Evolutionary conservation across 2,888 invertebrate species (phyloP).

Genomic region (Pachliopta kotzebuea): DNA sequence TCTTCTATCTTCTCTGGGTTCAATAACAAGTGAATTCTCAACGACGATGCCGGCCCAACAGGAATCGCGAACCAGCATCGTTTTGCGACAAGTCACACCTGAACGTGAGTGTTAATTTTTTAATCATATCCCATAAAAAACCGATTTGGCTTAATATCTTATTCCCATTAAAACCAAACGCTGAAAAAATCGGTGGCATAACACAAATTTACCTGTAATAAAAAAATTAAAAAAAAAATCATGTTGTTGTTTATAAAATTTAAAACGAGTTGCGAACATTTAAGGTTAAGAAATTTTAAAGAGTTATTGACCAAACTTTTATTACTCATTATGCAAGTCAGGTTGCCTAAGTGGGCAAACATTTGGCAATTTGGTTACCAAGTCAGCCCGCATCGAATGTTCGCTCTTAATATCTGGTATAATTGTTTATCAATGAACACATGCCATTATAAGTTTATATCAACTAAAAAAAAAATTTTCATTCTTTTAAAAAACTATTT

Average conservation of each 20-base stretch:
- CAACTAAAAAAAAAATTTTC: constrained; percentile 1
- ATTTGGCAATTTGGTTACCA: constrained; percentile 25
- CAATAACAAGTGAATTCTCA: constrained; percentile 26
- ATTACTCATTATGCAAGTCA: constrained; percentile 15
- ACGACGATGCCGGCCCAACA: constrained; percentile 65
- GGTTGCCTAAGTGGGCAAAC: constrained; percentile 27
- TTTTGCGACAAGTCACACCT: constrained; percentile 66
- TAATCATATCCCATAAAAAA: background rate
- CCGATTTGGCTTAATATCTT: no score
- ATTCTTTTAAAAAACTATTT: background rate
- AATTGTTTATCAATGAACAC: constrained; percentile 15
- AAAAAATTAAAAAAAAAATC: background rate
- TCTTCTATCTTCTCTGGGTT: constrained; percentile 13
- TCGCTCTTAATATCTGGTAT: constrained; percentile 13
- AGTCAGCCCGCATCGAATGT: background rate
- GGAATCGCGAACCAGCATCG: constrained; percentile 51
- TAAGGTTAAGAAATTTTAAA: constrained; percentile 16
- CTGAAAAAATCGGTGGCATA: background rate
- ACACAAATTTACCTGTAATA: background rate
- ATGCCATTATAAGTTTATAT: background rate
- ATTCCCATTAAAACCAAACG: background rate
- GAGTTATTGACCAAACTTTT: constrained; percentile 21
- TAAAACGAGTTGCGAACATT: constrained; percentile 2
- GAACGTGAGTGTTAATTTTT: constrained; percentile 59
- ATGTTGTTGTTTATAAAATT: background rate